These are phyloP conservation scores for Andrena flavipes DNA, from an alignment of 2,888 invertebrate genomes.

Conservation along the genomic window DNA sequence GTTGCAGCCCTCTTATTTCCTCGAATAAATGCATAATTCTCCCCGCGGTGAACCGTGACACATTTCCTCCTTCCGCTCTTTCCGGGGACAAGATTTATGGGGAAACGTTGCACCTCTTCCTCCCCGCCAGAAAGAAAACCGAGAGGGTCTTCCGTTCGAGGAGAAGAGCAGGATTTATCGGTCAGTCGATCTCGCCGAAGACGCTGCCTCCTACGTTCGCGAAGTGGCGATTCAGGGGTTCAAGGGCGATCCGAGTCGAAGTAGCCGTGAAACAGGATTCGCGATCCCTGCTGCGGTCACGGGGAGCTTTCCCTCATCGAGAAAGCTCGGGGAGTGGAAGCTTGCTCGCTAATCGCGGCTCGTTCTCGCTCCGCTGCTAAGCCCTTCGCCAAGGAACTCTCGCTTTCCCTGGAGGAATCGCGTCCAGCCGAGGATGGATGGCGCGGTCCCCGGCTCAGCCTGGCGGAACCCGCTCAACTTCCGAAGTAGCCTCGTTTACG, in stretches of 20 bases:
- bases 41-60: constrained; percentile 4
- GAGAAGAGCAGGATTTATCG: background rate
- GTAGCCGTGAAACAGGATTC: constrained; percentile 46
- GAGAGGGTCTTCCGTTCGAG: background rate
- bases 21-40: constrained; percentile 10
- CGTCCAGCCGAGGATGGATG: constrained; percentile 76
- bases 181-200: background rate
- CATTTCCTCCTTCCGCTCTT: constrained; percentile 5
- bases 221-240: constrained; percentile 8
- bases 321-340: constrained; percentile 51
- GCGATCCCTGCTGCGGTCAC: constrained; percentile 36
- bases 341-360: constrained; percentile 59
- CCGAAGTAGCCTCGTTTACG: constrained; percentile 76
- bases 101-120: background rate
- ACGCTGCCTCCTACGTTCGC: background rate
- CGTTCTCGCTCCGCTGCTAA: constrained; percentile 18
- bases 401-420: constrained; percentile 57
- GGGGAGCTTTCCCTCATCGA: constrained; percentile 32
- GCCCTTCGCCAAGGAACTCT: constrained; percentile 31
- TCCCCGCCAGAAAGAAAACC: background rate
- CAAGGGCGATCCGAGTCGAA: constrained; percentile 16
- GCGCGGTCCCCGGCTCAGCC: constrained; percentile 72
- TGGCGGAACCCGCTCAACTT: constrained; percentile 72
- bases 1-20: background rate
- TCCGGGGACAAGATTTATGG: constrained; percentile 5